phyloP scores from a whole-genome alignment of 2,888 invertebrate genomes.

The Scaptomyza parva region DNA sequence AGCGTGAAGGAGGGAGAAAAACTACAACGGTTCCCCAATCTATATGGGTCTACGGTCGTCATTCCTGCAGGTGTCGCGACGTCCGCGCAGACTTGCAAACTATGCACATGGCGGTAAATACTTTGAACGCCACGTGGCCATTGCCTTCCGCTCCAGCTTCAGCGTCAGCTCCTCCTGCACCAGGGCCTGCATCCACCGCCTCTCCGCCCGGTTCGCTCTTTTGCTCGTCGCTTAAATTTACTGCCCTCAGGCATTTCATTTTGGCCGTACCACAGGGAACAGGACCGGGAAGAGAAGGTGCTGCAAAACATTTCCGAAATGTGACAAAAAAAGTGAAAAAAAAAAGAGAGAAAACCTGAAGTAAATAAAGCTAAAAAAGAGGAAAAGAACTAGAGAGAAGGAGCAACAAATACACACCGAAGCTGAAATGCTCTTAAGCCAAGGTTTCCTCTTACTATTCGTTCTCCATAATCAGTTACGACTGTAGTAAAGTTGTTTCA shows the following conservation, averaged over 20 bases:
- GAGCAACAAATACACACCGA: not conserved
- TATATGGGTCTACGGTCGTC: conserved; percentile 16
- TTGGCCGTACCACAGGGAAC: conserved; percentile 25
- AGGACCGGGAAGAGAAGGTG: too few relatives aligned
- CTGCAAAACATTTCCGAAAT: conserved; percentile 59
- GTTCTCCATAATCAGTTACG: too few relatives aligned
- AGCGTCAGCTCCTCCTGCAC: too few relatives aligned
- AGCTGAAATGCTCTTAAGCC: not conserved
- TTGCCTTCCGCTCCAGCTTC: conserved; percentile 3
- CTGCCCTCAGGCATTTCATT: conserved; percentile 78
- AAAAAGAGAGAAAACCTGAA: not conserved
- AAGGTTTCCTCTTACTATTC: too few relatives aligned
- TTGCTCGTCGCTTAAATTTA: conserved; percentile 66
- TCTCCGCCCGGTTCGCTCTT: not conserved
- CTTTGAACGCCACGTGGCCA: conserved; percentile 69
- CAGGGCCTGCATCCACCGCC: conserved; percentile 3
- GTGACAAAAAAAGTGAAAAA: conserved; percentile 45
- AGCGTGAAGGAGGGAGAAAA: too few relatives aligned
- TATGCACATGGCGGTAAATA: conserved; percentile 80
- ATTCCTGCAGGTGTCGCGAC: conserved; percentile 76
- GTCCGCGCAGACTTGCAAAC: conserved; percentile 78
- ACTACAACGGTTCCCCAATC: not conserved
- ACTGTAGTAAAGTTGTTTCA: too few relatives aligned
- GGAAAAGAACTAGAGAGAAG: not conserved
- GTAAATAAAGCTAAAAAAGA: conserved; percentile 1